Base-by-base conservation (phyloP, 2,888 invertebrate genomes). In the Agrypnus murinus region DNA sequence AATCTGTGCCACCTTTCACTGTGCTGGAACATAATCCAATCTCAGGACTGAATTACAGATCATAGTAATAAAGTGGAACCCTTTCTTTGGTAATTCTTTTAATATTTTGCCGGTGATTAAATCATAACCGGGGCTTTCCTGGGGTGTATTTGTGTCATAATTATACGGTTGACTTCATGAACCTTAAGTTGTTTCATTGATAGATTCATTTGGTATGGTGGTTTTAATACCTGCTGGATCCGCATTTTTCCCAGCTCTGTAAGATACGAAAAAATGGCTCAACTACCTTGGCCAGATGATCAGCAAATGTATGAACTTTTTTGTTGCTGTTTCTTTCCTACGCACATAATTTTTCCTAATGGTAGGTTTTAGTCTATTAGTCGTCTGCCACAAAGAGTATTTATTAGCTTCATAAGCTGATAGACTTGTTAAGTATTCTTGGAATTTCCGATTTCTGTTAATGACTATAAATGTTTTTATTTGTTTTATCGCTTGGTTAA, bases 21-120 rank as follows among this genome's bases (percentile, higher is more conserved):
- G 48, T 48, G 25, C 7, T 19, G 19, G 48, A 17, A 48, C 3
- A 48, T 48, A 48, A 10, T 19, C 1, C 17, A 48, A 9, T 48
- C 19, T 17, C 48, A 48, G 25, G 19, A 48, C n/a, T 48, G 48
- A 48, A 17, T 48, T 48, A 17, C 25, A 48, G 25, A 48, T 17
- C 17, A 48, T 48, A 17, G 15, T 48, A 19, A 48, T 48, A 12
- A 40, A 40, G 34, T 8, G 40, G 6, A 34, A 34, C 34, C 34
- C 34, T 34, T 34, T 9, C 9, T 5, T 40, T 40, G 40, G 7
- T 40, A n/a, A n/a, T n/a, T n/a, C n/a, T n/a, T n/a, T n/a, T n/a
- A n/a, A n/a, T n/a, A n/a, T n/a, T n/a, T n/a, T n/a, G n/a, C n/a
- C n/a, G 2, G 34, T 10, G 40, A 40, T 40, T 6, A 40, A 40